phyloP scores from a whole-genome alignment of 2,888 invertebrate genomes.

The Steinernema carpocapsae region DNA sequence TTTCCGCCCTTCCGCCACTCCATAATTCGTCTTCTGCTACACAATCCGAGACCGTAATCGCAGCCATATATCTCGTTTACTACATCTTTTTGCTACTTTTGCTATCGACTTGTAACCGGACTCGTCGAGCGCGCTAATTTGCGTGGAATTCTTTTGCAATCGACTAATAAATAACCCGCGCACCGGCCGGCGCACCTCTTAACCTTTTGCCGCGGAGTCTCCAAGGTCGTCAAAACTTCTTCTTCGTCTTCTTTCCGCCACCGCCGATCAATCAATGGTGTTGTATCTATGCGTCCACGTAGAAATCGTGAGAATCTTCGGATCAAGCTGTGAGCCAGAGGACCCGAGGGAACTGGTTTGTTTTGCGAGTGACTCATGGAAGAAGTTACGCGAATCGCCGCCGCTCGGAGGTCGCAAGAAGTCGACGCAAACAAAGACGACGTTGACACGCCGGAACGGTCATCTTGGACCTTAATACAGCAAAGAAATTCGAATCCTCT shows the following conservation, averaged over 20 bases:
- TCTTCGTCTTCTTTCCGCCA: background rate
- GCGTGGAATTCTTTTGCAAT: conserved; percentile 24
- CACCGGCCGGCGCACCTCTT: conserved; percentile 15
- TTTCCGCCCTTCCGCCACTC: no score
- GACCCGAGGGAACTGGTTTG: conserved; percentile 19
- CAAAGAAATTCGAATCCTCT: no score
- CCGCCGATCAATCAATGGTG: background rate
- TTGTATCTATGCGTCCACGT: background rate
- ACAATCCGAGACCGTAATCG: no score
- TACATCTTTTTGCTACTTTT: no score
- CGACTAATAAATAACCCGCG: conserved; percentile 31
- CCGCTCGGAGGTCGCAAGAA: conserved; percentile 12
- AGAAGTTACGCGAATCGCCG: conserved; percentile 18
- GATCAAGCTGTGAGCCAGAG: background rate
- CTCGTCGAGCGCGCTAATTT: conserved; percentile 12
- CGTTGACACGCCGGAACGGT: background rate
- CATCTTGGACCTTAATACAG: background rate
- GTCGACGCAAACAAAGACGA: background rate
- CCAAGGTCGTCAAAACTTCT: conserved; percentile 24
- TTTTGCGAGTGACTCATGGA: conserved; percentile 3
- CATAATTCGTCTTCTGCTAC: no score
- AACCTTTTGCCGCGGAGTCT: conserved; percentile 15
- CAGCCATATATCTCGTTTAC: no score
- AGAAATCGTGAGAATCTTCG: background rate
- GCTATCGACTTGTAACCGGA: conserved; percentile 1